Conservation (phyloP, 2,888 invertebrate genomes). For the Cacoxenus indagator region DNA sequence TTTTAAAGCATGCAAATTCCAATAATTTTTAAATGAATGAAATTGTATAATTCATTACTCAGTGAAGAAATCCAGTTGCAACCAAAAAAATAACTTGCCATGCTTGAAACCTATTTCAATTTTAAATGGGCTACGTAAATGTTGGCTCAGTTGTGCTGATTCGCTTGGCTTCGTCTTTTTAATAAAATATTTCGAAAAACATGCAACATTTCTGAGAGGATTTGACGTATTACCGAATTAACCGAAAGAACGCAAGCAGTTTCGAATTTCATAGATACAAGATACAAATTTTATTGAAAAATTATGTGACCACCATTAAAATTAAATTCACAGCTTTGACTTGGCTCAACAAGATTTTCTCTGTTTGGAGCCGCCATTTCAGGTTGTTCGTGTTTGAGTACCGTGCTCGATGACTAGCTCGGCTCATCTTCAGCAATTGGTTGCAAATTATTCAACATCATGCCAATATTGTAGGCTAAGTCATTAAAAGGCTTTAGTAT, state of each 20-base stretch:
- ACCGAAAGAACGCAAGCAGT: too few species aligned
- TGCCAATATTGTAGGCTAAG: slow-evolving; percentile 19
- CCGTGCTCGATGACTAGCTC: slow-evolving; percentile 22
- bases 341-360: not conserved
- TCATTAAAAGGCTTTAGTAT: slow-evolving; percentile 33
- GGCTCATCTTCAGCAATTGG: slow-evolving; percentile 31
- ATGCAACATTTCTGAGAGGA: too few species aligned
- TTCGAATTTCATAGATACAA: not conserved
- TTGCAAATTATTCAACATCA: not conserved
- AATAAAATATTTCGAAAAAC: too few species aligned
- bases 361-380: not conserved
- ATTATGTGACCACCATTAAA: not conserved
- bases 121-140: too few species aligned
- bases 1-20: too few species aligned
- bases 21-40: too few species aligned
- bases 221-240: not conserved
- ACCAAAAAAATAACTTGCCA: too few species aligned
- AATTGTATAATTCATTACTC: too few species aligned
- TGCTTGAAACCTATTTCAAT: too few species aligned
- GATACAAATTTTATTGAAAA: not conserved
- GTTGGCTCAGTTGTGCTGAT: too few species aligned
- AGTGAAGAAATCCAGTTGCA: too few species aligned
- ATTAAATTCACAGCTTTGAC: not conserved
- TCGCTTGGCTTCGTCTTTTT: too few species aligned
- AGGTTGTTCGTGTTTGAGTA: not conserved